Conservation (phyloP, 2,797 vertebrate species). For the Arrhamphus sclerolepis region DNA sequence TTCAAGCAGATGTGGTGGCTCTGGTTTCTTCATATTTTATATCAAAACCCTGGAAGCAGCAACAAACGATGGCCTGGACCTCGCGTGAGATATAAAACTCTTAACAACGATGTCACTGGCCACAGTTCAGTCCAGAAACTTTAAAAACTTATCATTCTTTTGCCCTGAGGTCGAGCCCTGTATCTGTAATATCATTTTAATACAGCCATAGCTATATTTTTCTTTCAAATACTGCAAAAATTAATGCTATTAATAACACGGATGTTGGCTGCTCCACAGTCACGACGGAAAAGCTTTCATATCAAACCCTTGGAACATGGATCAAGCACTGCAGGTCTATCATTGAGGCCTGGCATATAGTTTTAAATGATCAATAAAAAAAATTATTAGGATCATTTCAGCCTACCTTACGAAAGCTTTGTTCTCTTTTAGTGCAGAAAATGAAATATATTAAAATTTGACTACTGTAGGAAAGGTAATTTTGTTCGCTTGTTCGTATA, state of each 20-base stretch:
- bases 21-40: conserved; percentile 56
- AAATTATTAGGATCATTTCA: conserved; percentile 55
- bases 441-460: conserved; percentile 38
- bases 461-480: not conserved
- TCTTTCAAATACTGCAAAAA: conserved; percentile 41
- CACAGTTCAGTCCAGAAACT: conserved; percentile 17
- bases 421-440: conserved; percentile 50
- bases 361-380: conserved; percentile 68
- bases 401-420: conserved; percentile 42
- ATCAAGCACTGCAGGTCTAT: conserved; percentile 40
- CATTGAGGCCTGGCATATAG: conserved; percentile 19
- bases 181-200: conserved; percentile 64
- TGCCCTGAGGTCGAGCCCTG: not conserved
- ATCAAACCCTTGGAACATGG: conserved; percentile 45
- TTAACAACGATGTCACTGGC: conserved; percentile 56
- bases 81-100: conserved; percentile 52
- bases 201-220: conserved; percentile 4
- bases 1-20: conserved; percentile 62
- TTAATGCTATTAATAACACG: conserved; percentile 59
- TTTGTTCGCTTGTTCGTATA: not conserved
- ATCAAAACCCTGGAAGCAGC: conserved; percentile 62
- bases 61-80: conserved; percentile 33
- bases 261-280: conserved; percentile 55
- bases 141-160: conserved; percentile 30
- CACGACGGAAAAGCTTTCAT: conserved; percentile 55